Evolutionary conservation across 2,888 invertebrate species (phyloP).

Genomic region (Sphecodes monilicornis): DNA sequence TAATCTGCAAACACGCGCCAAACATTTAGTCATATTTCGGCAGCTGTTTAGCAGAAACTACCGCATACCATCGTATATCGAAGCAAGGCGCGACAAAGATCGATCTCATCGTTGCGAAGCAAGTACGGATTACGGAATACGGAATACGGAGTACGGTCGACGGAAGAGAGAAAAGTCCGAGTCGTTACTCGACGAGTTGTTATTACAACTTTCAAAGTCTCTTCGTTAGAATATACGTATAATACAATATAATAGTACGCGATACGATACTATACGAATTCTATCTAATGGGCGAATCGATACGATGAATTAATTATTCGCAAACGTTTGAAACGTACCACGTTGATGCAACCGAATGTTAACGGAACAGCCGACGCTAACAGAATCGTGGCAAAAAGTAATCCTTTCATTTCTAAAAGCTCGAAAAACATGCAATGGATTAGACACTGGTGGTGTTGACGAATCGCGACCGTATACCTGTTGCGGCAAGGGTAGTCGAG

Average conservation of each 20-base stretch:
- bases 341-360: neutral
- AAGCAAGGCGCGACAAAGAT: neutral
- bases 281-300: too few species aligned
- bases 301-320: neutral
- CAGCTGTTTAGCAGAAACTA: neutral
- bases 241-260: neutral
- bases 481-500: neutral
- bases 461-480: neutral
- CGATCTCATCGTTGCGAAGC: neutral
- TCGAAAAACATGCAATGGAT: neutral
- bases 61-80: neutral
- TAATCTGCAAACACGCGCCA: neutral
- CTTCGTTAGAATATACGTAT: constrained; percentile 7
- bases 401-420: neutral
- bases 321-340: neutral
- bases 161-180: too few species aligned
- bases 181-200: neutral
- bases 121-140: too few species aligned
- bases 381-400: neutral
- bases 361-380: neutral
- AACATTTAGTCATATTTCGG: neutral
- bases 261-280: neutral
- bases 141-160: too few species aligned
- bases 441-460: neutral
- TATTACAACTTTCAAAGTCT: constrained; percentile 17